Base-by-base conservation (phyloP, 2,888 invertebrate genomes). In the Psococerastis gibbosa region DNA sequence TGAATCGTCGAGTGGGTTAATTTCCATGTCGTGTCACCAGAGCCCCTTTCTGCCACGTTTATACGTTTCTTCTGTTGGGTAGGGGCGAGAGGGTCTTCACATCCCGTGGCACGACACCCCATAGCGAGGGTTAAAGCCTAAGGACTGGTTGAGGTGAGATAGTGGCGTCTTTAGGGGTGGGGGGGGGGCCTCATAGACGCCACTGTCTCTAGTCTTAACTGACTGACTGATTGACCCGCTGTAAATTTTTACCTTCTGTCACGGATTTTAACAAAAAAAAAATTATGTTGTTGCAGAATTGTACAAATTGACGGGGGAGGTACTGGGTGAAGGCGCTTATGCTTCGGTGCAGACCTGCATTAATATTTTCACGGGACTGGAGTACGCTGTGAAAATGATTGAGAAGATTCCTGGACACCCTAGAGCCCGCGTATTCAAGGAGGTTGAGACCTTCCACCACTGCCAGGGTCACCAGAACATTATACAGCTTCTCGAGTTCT, bases 391-490 rank as follows among this genome's bases (percentile, higher is more conserved):
- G 51, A 97, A 97, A 73, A 83, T 91, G 57, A 92, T 94, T 59
- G 87, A 89, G 65, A 94, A 94, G 65, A 83, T 85, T 58, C 87
- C 88, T 52, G 87, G 87, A 51, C 91, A 92, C 67, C 88, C 88
- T 57, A 78, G 95, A 55, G 83, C 82, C 57, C 75, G 95, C 59
- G 88, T 97, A 56, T 89, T 95, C 71, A 87, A 92, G 56, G 97
- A 97, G 67, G 94, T 97, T 58, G 95, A 97, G 70, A 95, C 92
- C 52, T 95, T 97, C 74, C 89, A 94, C 68, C 85, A 94, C 67
- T 97, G 95, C 67, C 84, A 88, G 66, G 89, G 89, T 54, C 94
- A 97, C 68, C 84, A 87, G 49, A 91, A 95, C 65, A 94, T 98
- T 65, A 84, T 97, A 61, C 92, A 95, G 68, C 75, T 98, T 64